Percentiles rank a stretch among this genome's conserved stretches.
Evolutionary conservation across 2,797 vertebrate species (phyloP).

Genomic region (Tapirus indicus): DNA sequence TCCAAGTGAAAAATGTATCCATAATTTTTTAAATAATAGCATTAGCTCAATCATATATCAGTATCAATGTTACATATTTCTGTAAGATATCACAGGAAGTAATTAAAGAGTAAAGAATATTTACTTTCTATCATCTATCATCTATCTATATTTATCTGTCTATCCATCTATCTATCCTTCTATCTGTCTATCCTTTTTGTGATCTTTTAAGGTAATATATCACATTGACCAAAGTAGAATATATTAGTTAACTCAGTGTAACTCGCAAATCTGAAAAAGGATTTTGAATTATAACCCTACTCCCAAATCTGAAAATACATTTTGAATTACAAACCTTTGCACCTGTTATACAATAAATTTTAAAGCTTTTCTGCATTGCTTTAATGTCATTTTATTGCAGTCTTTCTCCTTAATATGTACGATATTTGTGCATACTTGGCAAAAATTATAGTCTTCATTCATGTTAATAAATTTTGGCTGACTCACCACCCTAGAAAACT

Average conservation of each 20-base stretch:
- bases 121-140: neutral
- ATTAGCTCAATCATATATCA: neutral
- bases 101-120: neutral
- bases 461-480: constrained; percentile 20
- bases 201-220: neutral
- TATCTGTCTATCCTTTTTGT: neutral
- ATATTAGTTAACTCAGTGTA: neutral
- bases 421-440: neutral
- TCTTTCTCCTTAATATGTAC: constrained; percentile 4
- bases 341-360: constrained; percentile 12
- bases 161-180: neutral
- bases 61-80: neutral
- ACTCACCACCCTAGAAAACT: neutral
- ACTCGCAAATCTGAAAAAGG: constrained; percentile 8
- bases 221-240: neutral
- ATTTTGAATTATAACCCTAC: constrained; percentile 22
- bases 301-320: constrained; percentile 5
- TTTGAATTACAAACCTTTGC: constrained; percentile 13
- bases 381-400: constrained; percentile 34
- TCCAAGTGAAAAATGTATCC: neutral
- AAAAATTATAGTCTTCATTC: constrained; percentile 51
- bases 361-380: constrained; percentile 32
- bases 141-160: neutral
- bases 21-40: constrained; percentile 12
- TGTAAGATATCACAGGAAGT: neutral